Conservation (phyloP, 2,888 invertebrate genomes). For the Acanthacorydalis orientalis region DNA sequence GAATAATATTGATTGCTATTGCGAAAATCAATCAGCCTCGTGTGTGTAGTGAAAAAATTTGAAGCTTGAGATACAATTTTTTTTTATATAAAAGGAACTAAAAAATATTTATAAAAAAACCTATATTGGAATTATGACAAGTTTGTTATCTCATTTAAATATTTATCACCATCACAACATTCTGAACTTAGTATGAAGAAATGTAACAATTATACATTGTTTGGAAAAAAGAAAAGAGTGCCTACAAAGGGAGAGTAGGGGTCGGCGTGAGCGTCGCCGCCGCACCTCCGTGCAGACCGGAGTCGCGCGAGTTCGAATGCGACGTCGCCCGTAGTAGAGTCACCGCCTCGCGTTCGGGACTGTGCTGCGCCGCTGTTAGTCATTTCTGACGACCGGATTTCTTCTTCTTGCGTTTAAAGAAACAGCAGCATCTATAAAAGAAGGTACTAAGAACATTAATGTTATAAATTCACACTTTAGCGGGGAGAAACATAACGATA, state of each 20-base stretch:
- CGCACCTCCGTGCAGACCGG: constrained; percentile 32
- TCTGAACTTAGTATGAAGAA: too few species aligned
- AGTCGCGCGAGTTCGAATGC: constrained; percentile 43
- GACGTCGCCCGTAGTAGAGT: constrained; percentile 43
- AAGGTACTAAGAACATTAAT: constrained; percentile 21
- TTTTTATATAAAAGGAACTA: too few species aligned
- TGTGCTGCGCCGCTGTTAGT: constrained; percentile 56
- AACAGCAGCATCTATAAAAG: constrained; percentile 89
- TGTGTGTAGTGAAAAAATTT: too few species aligned
- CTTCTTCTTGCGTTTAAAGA: constrained; percentile 99
- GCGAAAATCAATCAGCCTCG: too few species aligned
- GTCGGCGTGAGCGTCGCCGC: constrained; percentile 20
- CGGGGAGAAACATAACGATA: too few species aligned
- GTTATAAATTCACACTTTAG: background rate
- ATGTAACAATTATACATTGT: too few species aligned
- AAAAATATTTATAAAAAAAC: too few species aligned
- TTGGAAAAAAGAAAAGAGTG: constrained; percentile 6
- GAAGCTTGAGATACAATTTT: too few species aligned
- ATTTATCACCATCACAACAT: too few species aligned
- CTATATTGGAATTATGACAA: too few species aligned
- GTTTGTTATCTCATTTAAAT: too few species aligned
- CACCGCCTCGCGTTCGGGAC: constrained; percentile 44
- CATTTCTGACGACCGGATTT: constrained; percentile 83
- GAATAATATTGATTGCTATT: too few species aligned
- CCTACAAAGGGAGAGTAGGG: constrained; percentile 20